phyloP scores from a whole-genome alignment of 2,113 vertebrate species.

The Ranitomeya variabilis region DNA sequence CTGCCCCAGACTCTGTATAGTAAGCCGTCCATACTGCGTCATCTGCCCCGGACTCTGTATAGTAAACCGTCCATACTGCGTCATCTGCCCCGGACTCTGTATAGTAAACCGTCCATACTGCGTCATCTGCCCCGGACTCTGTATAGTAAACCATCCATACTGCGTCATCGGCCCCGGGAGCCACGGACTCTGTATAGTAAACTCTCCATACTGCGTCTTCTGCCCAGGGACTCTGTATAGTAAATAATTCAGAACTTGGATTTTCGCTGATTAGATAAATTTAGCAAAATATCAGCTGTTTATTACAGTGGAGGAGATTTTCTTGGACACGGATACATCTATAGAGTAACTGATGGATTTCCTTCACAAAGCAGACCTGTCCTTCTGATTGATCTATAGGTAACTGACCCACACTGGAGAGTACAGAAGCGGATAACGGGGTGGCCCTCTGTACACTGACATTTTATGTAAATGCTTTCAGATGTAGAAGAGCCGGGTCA shows the following conservation, averaged over 20 bases:
- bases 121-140: no score
- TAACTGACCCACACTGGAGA: background rate
- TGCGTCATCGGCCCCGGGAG: no score
- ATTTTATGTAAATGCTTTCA: background rate
- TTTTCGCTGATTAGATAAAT: background rate
- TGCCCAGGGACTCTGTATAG: no score
- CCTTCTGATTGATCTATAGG: slow-evolving; percentile 8
- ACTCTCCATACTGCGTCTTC: no score
- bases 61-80: no score
- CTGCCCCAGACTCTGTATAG: no score
- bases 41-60: no score
- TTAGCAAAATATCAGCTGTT: background rate
- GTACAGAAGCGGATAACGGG: background rate
- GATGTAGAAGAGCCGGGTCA: background rate
- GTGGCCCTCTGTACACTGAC: background rate
- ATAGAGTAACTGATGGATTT: background rate
- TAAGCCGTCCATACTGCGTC: no score
- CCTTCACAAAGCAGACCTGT: slow-evolving; percentile 4
- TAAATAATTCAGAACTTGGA: background rate
- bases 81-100: no score
- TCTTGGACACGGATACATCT: background rate
- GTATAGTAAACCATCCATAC: no score
- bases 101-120: no score
- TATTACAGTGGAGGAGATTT: background rate
- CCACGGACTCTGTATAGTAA: no score